A percentile compares a stretch with the other conserved stretches of the same genome.
These are phyloP conservation scores for Momotus momota DNA, from an alignment of 2,797 vertebrate species.

Conservation along the genomic window DNA sequence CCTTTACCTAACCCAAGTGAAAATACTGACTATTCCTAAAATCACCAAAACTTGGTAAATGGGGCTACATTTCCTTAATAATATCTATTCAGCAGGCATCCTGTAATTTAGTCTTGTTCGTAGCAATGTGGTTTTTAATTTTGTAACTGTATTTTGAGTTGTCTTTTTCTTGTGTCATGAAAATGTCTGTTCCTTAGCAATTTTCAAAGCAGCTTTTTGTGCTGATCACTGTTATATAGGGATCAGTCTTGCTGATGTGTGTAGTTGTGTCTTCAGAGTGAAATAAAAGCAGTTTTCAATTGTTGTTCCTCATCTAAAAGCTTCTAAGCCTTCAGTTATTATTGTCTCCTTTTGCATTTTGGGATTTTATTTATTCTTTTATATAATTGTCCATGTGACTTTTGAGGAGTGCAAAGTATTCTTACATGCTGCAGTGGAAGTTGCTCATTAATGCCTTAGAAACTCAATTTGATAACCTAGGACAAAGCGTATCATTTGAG, in stretches of 20 bases:
- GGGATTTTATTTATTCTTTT: not conserved
- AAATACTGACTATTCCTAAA: not conserved
- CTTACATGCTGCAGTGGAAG: conserved; percentile 5
- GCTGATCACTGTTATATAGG: not conserved
- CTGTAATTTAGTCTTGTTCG: not conserved
- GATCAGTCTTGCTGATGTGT: not conserved
- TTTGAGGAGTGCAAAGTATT: not conserved
- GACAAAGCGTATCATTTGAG: not conserved
- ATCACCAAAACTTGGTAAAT: not conserved
- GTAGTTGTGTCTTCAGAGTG: not conserved
- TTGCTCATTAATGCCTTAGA: conserved; percentile 7
- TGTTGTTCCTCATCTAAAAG: not conserved
- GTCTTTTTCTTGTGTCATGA: not conserved
- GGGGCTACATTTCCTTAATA: not conserved
- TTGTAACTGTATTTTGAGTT: not conserved
- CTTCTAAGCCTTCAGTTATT: not conserved
- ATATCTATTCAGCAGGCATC: not conserved
- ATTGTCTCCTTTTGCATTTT: not conserved
- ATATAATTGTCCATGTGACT: not conserved
- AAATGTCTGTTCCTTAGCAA: not conserved
- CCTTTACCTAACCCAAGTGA: not conserved
- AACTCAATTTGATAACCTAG: not conserved
- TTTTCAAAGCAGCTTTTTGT: not conserved
- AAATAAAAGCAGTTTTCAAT: not conserved
- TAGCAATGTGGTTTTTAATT: not conserved